phyloP scores from a whole-genome alignment of 2,113 vertebrate genomes.

The Daubentonia madagascariensis region DNA sequence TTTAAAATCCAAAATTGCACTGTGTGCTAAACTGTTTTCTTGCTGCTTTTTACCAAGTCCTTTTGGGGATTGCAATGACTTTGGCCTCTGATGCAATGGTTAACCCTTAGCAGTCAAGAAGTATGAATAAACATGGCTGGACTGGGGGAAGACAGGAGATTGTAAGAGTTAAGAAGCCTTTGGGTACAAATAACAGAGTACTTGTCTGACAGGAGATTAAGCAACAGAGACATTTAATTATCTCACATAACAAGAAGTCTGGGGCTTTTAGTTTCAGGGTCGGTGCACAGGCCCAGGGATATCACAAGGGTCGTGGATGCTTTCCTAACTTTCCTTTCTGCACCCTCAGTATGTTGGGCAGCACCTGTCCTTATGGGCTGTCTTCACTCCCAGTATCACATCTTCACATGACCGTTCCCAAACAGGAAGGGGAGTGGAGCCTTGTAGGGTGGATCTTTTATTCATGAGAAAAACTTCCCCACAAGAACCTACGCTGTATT shows the following conservation, averaged over 20 bases:
- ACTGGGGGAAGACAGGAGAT: neutral
- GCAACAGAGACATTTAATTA: neutral
- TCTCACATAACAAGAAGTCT: neutral
- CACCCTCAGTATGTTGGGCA: too few relatives aligned
- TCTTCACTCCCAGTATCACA: neutral
- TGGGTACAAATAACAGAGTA: neutral
- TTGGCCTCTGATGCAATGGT: conserved; percentile 26
- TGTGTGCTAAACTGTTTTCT: conserved; percentile 13
- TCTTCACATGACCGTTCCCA: neutral
- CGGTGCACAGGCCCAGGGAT: neutral
- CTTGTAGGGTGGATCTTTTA: neutral
- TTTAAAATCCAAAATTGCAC: conserved; percentile 30
- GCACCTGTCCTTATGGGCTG: neutral
- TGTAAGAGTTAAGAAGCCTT: neutral
- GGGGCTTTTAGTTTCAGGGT: neutral
- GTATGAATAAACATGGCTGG: neutral
- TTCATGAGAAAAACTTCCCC: neutral
- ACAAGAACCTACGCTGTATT: accelerated
- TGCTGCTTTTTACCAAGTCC: conserved; percentile 30
- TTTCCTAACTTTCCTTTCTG: neutral
- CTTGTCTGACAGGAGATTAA: neutral
- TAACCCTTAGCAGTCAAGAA: neutral
- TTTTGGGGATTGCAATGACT: neutral
- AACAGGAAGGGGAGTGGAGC: neutral
- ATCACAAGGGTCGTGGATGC: neutral